These are phyloP conservation scores for Meriones unguiculatus DNA, from an alignment of 2,113 vertebrate genomes.

Conservation along the genomic window DNA sequence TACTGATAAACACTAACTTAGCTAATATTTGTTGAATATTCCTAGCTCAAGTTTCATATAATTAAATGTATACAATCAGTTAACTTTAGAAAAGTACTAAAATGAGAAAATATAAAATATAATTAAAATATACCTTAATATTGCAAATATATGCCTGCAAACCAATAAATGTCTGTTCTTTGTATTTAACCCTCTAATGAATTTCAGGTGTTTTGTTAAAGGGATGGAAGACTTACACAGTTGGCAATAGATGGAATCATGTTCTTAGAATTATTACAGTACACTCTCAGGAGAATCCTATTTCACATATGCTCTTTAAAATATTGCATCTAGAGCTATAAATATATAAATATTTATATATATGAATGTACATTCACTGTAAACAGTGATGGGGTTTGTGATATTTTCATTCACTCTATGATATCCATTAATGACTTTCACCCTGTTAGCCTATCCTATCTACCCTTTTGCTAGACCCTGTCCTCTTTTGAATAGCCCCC, in stretches of 20 bases:
- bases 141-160: neutral
- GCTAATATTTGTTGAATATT: neutral
- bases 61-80: neutral
- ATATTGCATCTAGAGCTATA: neutral
- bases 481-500: neutral
- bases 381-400: neutral
- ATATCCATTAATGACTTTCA: neutral
- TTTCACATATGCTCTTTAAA: neutral
- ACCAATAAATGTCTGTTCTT: neutral
- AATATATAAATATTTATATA: neutral
- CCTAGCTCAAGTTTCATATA: neutral
- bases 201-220: neutral
- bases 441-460: neutral
- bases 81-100: neutral
- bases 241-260: neutral
- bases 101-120: neutral
- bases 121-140: neutral
- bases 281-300: neutral
- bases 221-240: neutral
- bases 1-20: neutral
- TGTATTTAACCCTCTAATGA: neutral
- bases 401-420: neutral
- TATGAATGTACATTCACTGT: neutral
- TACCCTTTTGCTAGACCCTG: too few relatives aligned
- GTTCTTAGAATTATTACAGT: neutral